A percentile compares a stretch with the other conserved stretches of the same genome.
Evolutionary conservation across 2,113 vertebrate genomes (phyloP).

Genomic region (Myocastor coypus): DNA sequence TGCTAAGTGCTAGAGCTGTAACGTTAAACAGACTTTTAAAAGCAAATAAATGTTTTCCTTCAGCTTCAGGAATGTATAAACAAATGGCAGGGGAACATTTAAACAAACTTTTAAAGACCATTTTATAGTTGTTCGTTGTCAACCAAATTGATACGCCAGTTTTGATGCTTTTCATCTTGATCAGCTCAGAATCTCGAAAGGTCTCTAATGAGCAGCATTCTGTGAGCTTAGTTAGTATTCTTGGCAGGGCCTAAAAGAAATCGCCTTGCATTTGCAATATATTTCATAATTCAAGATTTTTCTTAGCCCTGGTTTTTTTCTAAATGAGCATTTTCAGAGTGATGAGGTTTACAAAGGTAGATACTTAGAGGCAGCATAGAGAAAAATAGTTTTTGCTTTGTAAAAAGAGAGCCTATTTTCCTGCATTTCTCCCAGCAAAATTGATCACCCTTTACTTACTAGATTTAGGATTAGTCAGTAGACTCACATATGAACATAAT

Average conservation of each 20-base stretch:
- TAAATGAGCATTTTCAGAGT: neutral
- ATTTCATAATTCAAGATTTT: conserved; percentile 3
- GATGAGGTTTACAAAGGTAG: neutral
- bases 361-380: neutral
- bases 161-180: neutral
- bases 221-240: neutral
- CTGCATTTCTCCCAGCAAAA: neutral
- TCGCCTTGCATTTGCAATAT: neutral
- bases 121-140: neutral
- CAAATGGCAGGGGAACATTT: neutral
- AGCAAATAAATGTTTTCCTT: neutral
- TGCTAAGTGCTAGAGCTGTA: neutral
- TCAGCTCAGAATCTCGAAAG: neutral
- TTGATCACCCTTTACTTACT: neutral
- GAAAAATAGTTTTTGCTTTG: neutral
- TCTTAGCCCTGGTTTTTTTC: neutral
- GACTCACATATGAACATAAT: neutral
- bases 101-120: neutral
- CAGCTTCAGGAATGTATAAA: neutral
- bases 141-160: neutral
- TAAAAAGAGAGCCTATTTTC: neutral
- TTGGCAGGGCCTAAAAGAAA: neutral
- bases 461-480: neutral
- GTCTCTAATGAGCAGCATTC: neutral
- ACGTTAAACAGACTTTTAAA: neutral